Evolutionary conservation across 1,140 invertebrate species (phyloP), one percentile per base, ranked within the genome.

Genomic region (Drosophila sp.): DNA sequence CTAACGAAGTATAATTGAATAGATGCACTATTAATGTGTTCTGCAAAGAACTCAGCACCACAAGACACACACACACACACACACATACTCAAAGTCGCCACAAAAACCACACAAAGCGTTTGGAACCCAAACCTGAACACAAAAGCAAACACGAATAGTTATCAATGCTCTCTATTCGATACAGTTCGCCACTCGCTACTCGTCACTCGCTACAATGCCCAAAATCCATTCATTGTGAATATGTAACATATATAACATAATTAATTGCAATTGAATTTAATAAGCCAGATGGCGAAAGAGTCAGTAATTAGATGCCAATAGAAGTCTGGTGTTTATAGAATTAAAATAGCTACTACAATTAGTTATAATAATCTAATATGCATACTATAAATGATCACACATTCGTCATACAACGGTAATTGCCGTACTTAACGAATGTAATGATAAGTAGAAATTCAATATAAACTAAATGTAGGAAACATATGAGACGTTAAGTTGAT

Each of bases 31-130:
- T 80, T 86, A 87, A 86, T 86, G 76, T 56, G 43, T 57, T 40
- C 45, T 56, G 45, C 51, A 72, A 40, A 58, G 51, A 46, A 76
- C 36, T 16, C 64, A 27, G 45, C 45, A 72, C 43, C 48, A 50
- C 50, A 41, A 57, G 25, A 57, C 62, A 53, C 56, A 59, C 54
- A 46, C n/a, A 53, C 43, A 58, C 50, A 38, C 61, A 51, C 46
- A 41, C 61, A 21, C 18, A 27, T 45, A 29, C 34, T 8, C 36
- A 82, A 89, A 87, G 67, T 87, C 75, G 66, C 82, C 71, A 87
- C 78, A 82, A 81, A 67, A 86, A 72, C 81, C 78, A 69, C 82
- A 82, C 75, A 81, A 81, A 81, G 64, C 74, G 2, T 34, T 54
- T 43, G 29, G 34, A 21, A 5, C 41, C 43, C 21, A 40, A 34